A percentile compares a stretch with the other conserved stretches of the same genome.
These are phyloP conservation scores for Sitodiplosis mosellana DNA, from an alignment of 1,140 invertebrate genomes.

Conservation along the genomic window DNA sequence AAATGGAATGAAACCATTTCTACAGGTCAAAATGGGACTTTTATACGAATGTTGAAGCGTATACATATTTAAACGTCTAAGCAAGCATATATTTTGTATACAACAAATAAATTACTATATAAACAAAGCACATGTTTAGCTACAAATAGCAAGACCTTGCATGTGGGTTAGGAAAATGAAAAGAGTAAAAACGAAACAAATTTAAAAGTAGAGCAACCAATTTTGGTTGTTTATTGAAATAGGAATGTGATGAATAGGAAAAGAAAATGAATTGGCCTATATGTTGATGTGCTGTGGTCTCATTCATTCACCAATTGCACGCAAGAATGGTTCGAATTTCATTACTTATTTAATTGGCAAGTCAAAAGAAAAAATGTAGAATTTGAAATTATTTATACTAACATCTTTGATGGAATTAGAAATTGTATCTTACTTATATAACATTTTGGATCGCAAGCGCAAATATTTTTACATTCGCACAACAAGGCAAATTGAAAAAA, in stretches of 20 bases:
- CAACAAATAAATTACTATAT: slow-evolving; percentile 24
- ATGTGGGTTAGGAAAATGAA: background rate
- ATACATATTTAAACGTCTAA: slow-evolving; percentile 46
- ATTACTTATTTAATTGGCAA: background rate
- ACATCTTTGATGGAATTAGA: no score
- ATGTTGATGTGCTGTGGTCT: background rate
- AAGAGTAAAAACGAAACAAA: background rate
- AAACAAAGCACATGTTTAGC: no score
- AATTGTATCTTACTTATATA: no score
- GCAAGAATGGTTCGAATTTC: background rate
- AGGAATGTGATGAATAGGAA: background rate
- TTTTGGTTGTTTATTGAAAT: background rate
- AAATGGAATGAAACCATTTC: background rate
- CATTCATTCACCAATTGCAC: background rate
- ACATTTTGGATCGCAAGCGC: no score
- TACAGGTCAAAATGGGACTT: slow-evolving; percentile 30
- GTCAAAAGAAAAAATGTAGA: background rate
- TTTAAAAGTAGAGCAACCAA: background rate
- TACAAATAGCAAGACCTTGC: background rate
- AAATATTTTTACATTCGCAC: no score
- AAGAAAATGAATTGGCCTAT: background rate
- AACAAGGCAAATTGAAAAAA: no score
- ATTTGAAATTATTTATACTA: no score
- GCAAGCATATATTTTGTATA: no score
- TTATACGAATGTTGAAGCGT: slow-evolving; percentile 44